These are phyloP conservation scores for Tridacna gigas DNA, from an alignment of 2,888 invertebrate genomes.

Conservation along the genomic window DNA sequence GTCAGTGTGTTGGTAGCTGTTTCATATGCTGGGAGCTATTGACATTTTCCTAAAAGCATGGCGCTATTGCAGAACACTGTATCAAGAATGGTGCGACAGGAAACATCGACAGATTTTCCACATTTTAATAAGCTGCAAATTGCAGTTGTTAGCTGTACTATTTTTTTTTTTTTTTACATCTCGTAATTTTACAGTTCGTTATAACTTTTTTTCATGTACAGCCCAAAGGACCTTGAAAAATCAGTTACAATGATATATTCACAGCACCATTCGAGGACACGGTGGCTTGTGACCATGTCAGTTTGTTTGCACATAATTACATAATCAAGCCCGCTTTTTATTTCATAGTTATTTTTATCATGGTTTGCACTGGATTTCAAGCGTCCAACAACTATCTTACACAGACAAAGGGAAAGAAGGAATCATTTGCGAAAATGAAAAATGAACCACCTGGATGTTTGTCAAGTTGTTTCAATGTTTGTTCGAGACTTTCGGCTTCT, in stretches of 20 bases:
- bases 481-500: slow-evolving; percentile 15
- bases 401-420: neutral
- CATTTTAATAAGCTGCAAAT: neutral
- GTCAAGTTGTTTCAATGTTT: slow-evolving; percentile 1
- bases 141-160: neutral
- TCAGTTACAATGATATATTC: slow-evolving; percentile 4
- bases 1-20: slow-evolving; percentile 10
- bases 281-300: neutral
- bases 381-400: neutral
- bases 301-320: slow-evolving; percentile 2
- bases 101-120: neutral
- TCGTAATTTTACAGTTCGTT: neutral
- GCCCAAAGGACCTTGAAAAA: neutral
- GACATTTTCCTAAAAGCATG: neutral
- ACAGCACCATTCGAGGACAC: slow-evolving; percentile 8
- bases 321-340: slow-evolving; percentile 1
- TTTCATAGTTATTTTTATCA: slow-evolving; percentile 3
- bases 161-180: neutral
- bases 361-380: slow-evolving; percentile 10
- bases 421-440: neutral
- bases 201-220: neutral
- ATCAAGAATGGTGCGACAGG: neutral
- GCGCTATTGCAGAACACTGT: neutral
- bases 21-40: slow-evolving; percentile 15
- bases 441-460: slow-evolving; percentile 3